phyloP scores from a whole-genome alignment of 2,113 vertebrate genomes.

The Orthonyx spaldingii region DNA sequence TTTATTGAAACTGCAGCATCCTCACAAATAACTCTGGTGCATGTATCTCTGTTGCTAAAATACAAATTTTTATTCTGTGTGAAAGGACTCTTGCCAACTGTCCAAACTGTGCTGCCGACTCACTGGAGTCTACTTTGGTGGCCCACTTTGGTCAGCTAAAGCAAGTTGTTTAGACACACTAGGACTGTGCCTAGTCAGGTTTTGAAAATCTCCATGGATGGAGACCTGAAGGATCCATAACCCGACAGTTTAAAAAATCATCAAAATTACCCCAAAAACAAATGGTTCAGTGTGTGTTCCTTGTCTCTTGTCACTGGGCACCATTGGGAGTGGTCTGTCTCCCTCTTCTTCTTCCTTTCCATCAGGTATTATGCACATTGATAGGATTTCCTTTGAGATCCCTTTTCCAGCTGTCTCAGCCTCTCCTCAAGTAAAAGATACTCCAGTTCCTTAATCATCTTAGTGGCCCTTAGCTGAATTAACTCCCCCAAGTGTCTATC shows the following conservation, averaged over 20 bases:
- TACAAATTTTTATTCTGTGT: background rate
- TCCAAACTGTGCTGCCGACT: background rate
- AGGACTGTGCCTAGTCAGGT: background rate
- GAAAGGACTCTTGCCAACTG: background rate
- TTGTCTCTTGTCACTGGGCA: background rate
- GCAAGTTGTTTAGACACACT: background rate
- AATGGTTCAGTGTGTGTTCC: background rate
- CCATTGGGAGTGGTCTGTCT: background rate
- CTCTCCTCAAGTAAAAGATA: background rate
- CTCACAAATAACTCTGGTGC: background rate
- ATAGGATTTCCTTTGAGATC: background rate
- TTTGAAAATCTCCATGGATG: background rate
- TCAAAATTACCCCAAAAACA: background rate
- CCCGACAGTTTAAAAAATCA: background rate
- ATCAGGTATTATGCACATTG: background rate
- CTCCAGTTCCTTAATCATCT: background rate
- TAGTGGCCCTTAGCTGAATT: background rate
- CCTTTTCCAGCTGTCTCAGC: background rate
- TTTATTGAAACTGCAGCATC: background rate
- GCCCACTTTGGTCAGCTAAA: background rate
- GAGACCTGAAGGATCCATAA: background rate
- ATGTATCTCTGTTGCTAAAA: background rate
- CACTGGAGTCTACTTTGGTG: background rate
- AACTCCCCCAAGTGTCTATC: background rate
- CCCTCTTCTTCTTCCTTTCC: background rate